Conservation (phyloP, 2,797 vertebrate species). For the Sebastes hubbsi region DNA sequence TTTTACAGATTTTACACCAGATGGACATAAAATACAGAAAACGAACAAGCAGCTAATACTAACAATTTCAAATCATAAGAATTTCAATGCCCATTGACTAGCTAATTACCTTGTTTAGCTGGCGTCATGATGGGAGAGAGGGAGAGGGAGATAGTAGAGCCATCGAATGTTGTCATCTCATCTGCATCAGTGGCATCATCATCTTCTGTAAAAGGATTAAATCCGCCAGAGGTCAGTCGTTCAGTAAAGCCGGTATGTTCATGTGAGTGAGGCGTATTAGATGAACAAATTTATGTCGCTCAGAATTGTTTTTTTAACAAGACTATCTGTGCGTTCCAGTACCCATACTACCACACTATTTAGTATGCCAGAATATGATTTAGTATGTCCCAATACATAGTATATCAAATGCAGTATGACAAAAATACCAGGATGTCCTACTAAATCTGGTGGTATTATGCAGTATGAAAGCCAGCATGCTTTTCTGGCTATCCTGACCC, state of each 20-base stretch:
- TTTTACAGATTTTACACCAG: constrained; percentile 2
- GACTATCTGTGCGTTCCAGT: neutral
- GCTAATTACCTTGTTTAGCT: constrained; percentile 85
- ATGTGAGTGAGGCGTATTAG: neutral
- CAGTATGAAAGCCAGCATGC: neutral
- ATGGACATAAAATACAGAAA: neutral
- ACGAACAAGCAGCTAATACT: neutral
- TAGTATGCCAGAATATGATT: neutral
- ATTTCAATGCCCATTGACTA: neutral
- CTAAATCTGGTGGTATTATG: accelerated
- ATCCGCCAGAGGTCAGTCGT: constrained; percentile 2
- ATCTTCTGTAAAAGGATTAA: constrained; percentile 64
- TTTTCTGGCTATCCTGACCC: neutral
- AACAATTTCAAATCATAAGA: neutral
- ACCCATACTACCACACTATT: neutral
- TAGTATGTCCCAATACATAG: neutral
- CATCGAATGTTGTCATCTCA: constrained; percentile 82
- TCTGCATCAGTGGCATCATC: constrained; percentile 81
- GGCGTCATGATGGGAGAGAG: constrained; percentile 92
- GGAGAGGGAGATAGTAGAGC: constrained; percentile 90
- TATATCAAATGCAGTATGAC: neutral
- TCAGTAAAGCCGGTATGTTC: neutral
- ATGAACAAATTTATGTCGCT: neutral
- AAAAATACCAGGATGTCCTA: neutral
- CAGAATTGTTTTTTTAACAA: neutral